phyloP scores from a whole-genome alignment of 2,888 invertebrate species.

The Dugesia japonica region DNA sequence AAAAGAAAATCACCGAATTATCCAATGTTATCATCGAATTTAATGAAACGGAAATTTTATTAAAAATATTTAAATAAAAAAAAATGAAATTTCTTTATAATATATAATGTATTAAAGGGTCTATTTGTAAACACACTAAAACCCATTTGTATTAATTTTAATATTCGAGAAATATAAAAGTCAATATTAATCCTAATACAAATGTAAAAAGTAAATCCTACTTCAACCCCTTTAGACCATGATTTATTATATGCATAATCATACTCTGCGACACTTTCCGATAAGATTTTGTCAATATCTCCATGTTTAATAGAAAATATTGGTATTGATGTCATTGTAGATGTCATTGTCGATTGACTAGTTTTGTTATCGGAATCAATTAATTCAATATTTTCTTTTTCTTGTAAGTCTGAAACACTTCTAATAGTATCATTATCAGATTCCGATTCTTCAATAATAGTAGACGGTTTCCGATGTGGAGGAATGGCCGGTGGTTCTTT shows the following conservation, averaged over 20 bases:
- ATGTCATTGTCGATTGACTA: neutral
- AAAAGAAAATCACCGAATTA: too few relatives aligned
- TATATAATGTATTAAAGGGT: too few relatives aligned
- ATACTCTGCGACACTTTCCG: neutral
- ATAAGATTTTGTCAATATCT: conserved; percentile 2
- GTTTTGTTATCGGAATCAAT: neutral
- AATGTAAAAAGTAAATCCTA: neutral
- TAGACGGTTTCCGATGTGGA: neutral
- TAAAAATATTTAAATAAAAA: too few relatives aligned
- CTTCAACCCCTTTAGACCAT: neutral
- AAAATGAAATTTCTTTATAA: too few relatives aligned
- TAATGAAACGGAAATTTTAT: too few relatives aligned
- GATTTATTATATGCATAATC: conserved; percentile 11
- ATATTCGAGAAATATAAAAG: too few relatives aligned
- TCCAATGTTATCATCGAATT: too few relatives aligned
- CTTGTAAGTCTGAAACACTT: neutral
- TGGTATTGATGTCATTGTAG: neutral
- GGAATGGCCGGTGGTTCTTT: neutral
- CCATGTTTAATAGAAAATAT: conserved; percentile 15
- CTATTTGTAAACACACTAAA: neutral
- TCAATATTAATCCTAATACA: too few relatives aligned
- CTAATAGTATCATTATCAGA: neutral
- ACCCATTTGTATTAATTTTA: too few relatives aligned
- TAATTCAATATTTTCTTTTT: neutral
- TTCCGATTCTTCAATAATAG: conserved; percentile 7